Conservation (phyloP, 2,113 vertebrate species). For the Sphyrna mokarran region DNA sequence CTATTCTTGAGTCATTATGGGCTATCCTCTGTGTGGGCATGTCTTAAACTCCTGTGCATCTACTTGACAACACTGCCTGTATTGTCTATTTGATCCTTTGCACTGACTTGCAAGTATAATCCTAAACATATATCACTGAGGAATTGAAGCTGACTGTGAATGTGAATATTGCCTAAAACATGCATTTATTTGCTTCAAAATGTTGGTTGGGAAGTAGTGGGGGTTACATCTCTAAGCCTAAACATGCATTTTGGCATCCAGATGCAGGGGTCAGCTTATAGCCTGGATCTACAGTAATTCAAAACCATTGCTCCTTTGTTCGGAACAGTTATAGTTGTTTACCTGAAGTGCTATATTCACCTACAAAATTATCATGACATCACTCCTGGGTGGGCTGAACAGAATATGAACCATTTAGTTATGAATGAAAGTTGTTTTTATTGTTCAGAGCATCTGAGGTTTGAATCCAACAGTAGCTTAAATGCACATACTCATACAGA, state of each 20-base stretch:
- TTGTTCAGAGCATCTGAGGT: conserved; percentile 66
- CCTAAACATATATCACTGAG: too few species aligned
- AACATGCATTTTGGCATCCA: neutral
- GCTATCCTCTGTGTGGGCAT: neutral
- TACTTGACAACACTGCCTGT: too few species aligned
- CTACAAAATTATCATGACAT: conserved; percentile 61
- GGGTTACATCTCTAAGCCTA: neutral
- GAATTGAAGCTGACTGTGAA: neutral
- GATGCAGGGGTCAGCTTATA: neutral
- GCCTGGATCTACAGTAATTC: neutral
- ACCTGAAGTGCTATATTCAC: conserved; percentile 54
- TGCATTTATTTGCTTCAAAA: neutral
- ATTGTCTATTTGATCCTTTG: too few species aligned
- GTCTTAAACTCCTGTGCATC: too few species aligned
- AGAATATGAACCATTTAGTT: conserved; percentile 53
- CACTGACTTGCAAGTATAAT: neutral
- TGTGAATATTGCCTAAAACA: neutral
- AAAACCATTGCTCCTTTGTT: conserved; percentile 41
- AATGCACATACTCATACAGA: conserved; percentile 56
- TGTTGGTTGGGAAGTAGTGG: neutral
- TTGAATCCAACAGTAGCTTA: conserved; percentile 56
- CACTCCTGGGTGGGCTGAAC: conserved; percentile 56
- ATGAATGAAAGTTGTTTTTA: conserved; percentile 67
- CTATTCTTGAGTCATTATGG: too few species aligned
- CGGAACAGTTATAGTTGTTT: conserved; percentile 48